Evolutionary conservation across 1,140 invertebrate genomes (phyloP), one percentile per base, ranked within the genome.

Genomic region (Cherax quadricarinatus): DNA sequence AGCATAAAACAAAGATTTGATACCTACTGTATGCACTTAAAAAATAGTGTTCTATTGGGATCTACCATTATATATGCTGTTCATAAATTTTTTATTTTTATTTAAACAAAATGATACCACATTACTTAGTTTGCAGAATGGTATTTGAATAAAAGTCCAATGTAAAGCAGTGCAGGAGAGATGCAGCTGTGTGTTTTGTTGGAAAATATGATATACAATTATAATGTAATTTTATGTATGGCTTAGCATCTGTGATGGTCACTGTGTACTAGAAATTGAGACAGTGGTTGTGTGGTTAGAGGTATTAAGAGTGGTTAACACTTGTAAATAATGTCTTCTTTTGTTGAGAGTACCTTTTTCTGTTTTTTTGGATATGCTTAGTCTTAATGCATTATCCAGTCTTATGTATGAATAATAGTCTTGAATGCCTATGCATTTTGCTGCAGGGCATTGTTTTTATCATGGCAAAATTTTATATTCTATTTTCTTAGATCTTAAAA

Each of bases 401-500:
- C n/a, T 83, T 88, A 30, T 70, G 60, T 81, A 82, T 83, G 57
- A 49, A 24, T 51, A 70, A 83, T 66, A 51, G 80, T 53, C n/a
- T 75, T 78, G 24, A 85, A 85, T 90, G 70, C 82, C 89, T 66
- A 53, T 85, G 89, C 73, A 51, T 81, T 89, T 83, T 82, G n/a
- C 51, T 66, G 60, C 89, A 80, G 73, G 89, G 83, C 82, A 79
- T 85, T 91, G 66, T 91, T 91, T 91, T 86, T 91, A 87, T 87
- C 80, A 82, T 70, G 62, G 66, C 82, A 80, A 91, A 91, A 84
- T 91, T 91, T 86, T 91, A 80, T 91, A 91, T 86, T 86, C 30
- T 86, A 86, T 91, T 91, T 91, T 86, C 89, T 85, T 86, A 86
- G 83, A 48, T 51, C 53, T 86, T 75, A 84, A 62, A 57, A 85